A percentile compares a stretch with the other conserved stretches of the same genome.
These are phyloP conservation scores for Hoplias malabaricus DNA, from an alignment of 2,113 vertebrate species.

Conservation along the genomic window DNA sequence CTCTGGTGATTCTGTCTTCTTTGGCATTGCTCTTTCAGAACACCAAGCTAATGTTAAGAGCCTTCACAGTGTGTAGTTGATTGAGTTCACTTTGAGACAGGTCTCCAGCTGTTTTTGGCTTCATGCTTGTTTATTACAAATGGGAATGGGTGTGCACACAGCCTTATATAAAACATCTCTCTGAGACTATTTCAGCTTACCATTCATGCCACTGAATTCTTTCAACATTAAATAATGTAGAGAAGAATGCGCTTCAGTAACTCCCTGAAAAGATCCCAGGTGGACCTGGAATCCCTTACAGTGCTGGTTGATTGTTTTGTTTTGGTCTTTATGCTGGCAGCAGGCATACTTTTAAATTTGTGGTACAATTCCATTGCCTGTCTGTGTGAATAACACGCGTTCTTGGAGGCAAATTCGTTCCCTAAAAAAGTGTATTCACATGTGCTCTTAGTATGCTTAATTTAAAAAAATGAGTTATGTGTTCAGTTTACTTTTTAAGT, in stretches of 20 bases:
- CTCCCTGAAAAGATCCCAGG: neutral
- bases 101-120: slow-evolving; percentile 18
- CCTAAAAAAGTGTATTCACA: no score
- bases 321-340: neutral
- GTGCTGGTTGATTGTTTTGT: neutral
- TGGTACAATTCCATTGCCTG: neutral
- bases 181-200: neutral
- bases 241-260: neutral
- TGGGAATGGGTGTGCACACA: slow-evolving; percentile 15
- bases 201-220: slow-evolving; percentile 3
- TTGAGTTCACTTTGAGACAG: slow-evolving; percentile 27
- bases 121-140: slow-evolving; percentile 11
- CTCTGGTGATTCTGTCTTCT: neutral
- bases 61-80: neutral
- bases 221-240: slow-evolving; percentile 21
- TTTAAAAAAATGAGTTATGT: no score
- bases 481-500: no score
- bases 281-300: neutral
- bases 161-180: slow-evolving; percentile 26
- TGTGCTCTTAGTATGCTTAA: no score
- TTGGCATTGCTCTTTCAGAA: neutral
- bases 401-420: neutral
- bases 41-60: neutral
- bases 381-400: neutral
- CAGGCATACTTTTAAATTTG: neutral